These are phyloP conservation scores for Fragum whitleyi DNA, from an alignment of 2,888 invertebrate species.

Conservation along the genomic window DNA sequence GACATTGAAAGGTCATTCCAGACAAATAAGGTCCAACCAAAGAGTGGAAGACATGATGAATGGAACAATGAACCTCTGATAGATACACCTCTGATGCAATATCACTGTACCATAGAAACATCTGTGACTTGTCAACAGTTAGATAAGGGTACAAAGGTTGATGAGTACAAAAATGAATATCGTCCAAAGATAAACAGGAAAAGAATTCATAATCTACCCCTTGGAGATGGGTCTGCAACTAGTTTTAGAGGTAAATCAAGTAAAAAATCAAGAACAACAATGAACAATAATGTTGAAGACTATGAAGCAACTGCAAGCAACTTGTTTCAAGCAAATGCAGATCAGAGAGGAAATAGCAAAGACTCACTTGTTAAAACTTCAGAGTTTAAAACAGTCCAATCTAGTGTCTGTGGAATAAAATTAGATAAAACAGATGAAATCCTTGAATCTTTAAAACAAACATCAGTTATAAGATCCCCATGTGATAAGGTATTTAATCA, in stretches of 20 bases:
- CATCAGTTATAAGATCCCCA: background rate
- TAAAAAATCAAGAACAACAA: background rate
- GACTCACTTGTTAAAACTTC: background rate
- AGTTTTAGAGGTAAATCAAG: background rate
- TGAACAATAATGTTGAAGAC: background rate
- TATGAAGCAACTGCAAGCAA: background rate
- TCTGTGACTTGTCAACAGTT: conserved; percentile 37
- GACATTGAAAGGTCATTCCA: background rate
- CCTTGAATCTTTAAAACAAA: background rate
- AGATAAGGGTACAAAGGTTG: background rate
- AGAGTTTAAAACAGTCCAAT: background rate
- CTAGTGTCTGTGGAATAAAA: background rate
- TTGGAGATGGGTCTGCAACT: background rate
- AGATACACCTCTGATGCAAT: conserved; percentile 43
- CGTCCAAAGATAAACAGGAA: conserved; percentile 46
- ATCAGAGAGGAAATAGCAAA: background rate
- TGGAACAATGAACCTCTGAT: background rate
- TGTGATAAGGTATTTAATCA: background rate
- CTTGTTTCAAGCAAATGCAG: background rate
- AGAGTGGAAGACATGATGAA: background rate
- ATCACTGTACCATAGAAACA: conserved; percentile 42
- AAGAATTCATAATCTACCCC: background rate
- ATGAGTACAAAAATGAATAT: conserved; percentile 11
- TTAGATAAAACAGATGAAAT: conserved; percentile 23
- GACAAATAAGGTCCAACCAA: background rate